phyloP scores from a whole-genome alignment of 2,113 vertebrate genomes.

The Chionodraco myersi region DNA sequence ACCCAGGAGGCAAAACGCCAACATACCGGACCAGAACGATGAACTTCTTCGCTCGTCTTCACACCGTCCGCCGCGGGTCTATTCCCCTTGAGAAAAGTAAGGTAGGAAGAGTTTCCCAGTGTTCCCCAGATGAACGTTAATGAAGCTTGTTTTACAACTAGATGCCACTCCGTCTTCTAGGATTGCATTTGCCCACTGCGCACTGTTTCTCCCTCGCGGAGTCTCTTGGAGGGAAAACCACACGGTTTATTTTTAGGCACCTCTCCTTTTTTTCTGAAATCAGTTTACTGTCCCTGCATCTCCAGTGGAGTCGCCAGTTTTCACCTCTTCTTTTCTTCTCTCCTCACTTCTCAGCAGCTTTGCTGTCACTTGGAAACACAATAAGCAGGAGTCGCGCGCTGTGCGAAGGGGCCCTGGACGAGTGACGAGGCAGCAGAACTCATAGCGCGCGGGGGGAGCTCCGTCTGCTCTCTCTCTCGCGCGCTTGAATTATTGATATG shows the following conservation, averaged over 20 bases:
- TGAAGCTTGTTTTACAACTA: neutral
- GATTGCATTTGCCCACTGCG: neutral
- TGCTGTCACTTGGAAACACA: conserved; percentile 74
- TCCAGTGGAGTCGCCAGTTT: conserved; percentile 32
- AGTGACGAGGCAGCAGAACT: conserved; percentile 80
- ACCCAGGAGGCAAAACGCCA: conserved; percentile 83
- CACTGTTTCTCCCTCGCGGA: conserved; percentile 24
- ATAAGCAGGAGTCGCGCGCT: conserved; percentile 67
- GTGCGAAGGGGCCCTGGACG: conserved; percentile 81
- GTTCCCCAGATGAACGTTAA: conserved; percentile 1
- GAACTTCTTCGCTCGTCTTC: conserved; percentile 58
- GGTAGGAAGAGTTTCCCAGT: conserved; percentile 43
- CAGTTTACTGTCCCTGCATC: neutral
- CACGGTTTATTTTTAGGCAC: conserved; percentile 6
- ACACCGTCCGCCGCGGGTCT: conserved; percentile 31
- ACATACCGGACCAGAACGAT: conserved; percentile 74
- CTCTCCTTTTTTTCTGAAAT: conserved; percentile 12
- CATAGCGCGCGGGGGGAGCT: no score
- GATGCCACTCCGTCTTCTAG: conserved; percentile 14
- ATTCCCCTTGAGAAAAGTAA: conserved; percentile 30
- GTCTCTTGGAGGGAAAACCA: neutral
- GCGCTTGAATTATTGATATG: conserved; percentile 89
- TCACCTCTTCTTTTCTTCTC: conserved; percentile 39
- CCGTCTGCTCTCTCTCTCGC: conserved; percentile 81
- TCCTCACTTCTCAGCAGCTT: conserved; percentile 58